phyloP scores from a whole-genome alignment of 64 coral and sea anemone species.

The Orbicella faveolata region DNA sequence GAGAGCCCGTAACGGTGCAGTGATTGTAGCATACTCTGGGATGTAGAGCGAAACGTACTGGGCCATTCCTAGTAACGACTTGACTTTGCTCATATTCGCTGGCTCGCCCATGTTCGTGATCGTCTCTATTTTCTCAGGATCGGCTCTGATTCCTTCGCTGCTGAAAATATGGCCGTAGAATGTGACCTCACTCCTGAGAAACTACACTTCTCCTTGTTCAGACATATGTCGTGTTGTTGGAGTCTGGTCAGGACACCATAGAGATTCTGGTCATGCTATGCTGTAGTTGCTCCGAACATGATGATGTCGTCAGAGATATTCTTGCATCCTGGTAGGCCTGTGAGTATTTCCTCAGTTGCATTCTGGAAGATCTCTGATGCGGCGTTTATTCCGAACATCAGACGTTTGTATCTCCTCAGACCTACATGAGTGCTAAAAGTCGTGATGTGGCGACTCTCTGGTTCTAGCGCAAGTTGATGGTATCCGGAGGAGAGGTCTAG shows the following conservation, averaged over 20 bases:
- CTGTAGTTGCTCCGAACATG: conserved; percentile 6
- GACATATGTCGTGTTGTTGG: conserved; percentile 27
- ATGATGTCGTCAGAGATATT: conserved; percentile 71
- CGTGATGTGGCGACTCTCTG: conserved; percentile 66
- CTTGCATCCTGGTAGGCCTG: conserved; percentile 49
- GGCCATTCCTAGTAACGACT: conserved; percentile 46
- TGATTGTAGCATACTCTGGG: conserved; percentile 20
- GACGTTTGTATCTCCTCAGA: conserved; percentile 52
- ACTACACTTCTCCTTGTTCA: conserved; percentile 39
- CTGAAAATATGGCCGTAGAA: conserved; percentile 48
- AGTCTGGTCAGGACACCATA: conserved; percentile 13
- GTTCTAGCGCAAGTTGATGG: conserved; percentile 61
- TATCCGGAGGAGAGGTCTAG: conserved; percentile 69
- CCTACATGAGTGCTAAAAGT: conserved; percentile 63
- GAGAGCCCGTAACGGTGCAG: conserved; percentile 9
- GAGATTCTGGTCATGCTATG: conserved; percentile 29
- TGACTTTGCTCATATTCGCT: conserved; percentile 41
- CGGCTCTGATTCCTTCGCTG: not conserved
- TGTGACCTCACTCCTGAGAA: conserved; percentile 3
- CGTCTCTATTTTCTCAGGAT: conserved; percentile 42
- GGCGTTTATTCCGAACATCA: conserved; percentile 72
- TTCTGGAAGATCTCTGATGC: conserved; percentile 70
- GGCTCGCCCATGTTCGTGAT: conserved; percentile 34
- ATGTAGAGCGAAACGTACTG: conserved; percentile 62
- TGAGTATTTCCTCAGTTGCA: conserved; percentile 60